Base-by-base conservation (phyloP, 2,113 vertebrate genomes). In the Struthidea cinerea region DNA sequence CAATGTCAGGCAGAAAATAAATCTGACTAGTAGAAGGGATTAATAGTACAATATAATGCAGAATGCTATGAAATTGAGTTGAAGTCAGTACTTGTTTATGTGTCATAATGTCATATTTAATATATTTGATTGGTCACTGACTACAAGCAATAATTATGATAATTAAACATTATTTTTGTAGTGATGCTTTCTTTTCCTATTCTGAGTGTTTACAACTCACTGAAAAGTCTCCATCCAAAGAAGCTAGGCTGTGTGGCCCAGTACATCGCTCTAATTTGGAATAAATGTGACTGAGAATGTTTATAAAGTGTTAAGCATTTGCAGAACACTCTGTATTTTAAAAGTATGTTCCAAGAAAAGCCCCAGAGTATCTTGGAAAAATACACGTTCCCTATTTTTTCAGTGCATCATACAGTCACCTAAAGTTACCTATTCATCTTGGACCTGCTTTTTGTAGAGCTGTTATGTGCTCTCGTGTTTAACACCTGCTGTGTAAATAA, bases 271-370 rank as follows among this genome's bases (percentile, higher is more conserved):
- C 37, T 64, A 20, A 47, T 82, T 64, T 87, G 61, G 50, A 78
- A 82, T 89, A 89, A 71, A 76, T 56, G 44, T 71, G 41, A 79
- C 49, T 53, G 47, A 75, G 55, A 87, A n/a, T 76, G 65, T 94
- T 95, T 91, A 91, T 68, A 79, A 91, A 95, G 63, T 57, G 23
- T 92, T 84, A 92, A 84, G 53, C 49, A 53, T 74, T 81, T 94
- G 69, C 44, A 81, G 73, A 89, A 81, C 73, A 64, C 28, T 88
- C 86, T 46, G 44, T 86, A 23, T 94, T 94, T 95, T 68, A 44
- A 55, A 91, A 68, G 17, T 42, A 33, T 46, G 30, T 79, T 91
- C 57, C 57, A 71, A 76, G 44, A 82, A 84, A 73, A 89, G 17
- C 8, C 28, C 20, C 20, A 16, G 35, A 42, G 13, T 67, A 52